A percentile compares a stretch with the other conserved stretches of the same genome.
Conservation (phyloP, 2,113 vertebrate genomes). For the Oxyura jamaicensis region DNA sequence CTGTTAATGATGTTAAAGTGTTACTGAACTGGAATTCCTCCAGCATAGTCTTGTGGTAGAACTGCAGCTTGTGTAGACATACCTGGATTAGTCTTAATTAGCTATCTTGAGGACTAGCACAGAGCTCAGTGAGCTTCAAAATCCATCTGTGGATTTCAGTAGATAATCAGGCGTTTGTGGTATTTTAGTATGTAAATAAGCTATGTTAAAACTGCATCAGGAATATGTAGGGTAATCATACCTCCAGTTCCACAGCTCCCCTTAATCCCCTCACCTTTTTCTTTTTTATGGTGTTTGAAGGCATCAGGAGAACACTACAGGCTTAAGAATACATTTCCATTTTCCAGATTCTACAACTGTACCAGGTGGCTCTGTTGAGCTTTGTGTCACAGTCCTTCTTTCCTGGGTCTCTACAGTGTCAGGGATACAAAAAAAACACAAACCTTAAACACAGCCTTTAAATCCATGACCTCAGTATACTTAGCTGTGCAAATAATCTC, state of each 20-base stretch:
- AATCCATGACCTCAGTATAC: not conserved
- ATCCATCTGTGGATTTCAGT: not conserved
- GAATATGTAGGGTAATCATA: accelerated
- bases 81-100: not conserved
- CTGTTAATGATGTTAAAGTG: not conserved
- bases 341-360: not conserved
- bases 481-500: not conserved
- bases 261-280: not conserved
- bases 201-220: not conserved
- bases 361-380: not conserved
- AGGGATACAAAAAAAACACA: not conserved
- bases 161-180: not conserved
- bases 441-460: not conserved
- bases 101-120: not conserved
- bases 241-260: not conserved
- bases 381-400: not conserved
- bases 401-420: not conserved
- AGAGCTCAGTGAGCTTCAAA: not conserved
- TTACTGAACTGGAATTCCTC: not conserved
- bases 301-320: not conserved
- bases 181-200: not conserved
- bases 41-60: not conserved
- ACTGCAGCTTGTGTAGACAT: not conserved
- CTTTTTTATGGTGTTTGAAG: not conserved
- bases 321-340: not conserved